These are phyloP conservation scores for Spheniscus mendiculus DNA, from an alignment of 2,113 vertebrate species.

Conservation along the genomic window DNA sequence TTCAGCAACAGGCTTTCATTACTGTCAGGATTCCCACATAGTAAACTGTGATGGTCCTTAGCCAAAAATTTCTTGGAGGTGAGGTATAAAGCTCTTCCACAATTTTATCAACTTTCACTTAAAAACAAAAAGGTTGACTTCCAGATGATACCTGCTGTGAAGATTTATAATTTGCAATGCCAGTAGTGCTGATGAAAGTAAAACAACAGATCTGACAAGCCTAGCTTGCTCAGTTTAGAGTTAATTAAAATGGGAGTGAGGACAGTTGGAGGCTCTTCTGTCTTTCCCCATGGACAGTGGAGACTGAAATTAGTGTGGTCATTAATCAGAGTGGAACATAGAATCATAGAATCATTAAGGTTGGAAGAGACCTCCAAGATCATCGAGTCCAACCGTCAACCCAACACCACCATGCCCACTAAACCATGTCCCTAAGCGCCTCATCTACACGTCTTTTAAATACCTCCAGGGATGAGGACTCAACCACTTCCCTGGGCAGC, in stretches of 20 bases:
- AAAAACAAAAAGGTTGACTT: not conserved
- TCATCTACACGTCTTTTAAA: too few species aligned
- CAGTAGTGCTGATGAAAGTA: not conserved
- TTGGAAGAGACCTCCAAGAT: too few species aligned
- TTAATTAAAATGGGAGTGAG: not conserved
- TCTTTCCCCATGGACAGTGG: not conserved
- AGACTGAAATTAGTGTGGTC: not conserved
- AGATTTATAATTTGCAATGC: not conserved
- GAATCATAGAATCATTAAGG: too few species aligned
- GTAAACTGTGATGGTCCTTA: not conserved
- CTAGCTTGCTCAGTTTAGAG: not conserved
- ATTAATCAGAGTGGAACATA: not conserved
- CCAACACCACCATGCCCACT: too few species aligned
- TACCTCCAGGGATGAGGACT: too few species aligned
- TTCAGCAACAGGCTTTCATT: too few species aligned
- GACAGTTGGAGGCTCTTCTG: not conserved
- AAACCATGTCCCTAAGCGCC: too few species aligned
- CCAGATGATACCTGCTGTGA: not conserved
- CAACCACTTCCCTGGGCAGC: too few species aligned
- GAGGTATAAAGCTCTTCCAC: not conserved
- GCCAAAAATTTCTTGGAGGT: not conserved
- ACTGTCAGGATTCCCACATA: not conserved
- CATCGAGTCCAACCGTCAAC: too few species aligned
- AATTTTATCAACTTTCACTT: not conserved
- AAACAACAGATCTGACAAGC: not conserved